Base-by-base conservation (phyloP, 2,113 vertebrate species). In the Thunnus thynnus region DNA sequence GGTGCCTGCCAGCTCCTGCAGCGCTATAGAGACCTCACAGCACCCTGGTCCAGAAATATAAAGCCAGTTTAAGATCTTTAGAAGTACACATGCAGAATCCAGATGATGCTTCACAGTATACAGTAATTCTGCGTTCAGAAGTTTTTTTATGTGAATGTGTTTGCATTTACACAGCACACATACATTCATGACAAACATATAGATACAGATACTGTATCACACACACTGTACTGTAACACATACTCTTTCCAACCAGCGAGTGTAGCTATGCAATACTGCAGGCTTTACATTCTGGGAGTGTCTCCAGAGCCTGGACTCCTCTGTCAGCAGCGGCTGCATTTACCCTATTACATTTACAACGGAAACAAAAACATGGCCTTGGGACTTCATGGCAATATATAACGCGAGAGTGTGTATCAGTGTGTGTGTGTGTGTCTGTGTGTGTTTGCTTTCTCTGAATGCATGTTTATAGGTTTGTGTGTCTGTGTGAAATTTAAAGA, bases 361-460 rank as follows among this genome's bases (percentile, higher is more conserved):
- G 78, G 88, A 91, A 92, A 93, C 87, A 91, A 91, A 89, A 90
- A 88, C 85, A 92, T 87, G 82, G 83, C 92, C 90, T 88, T 89
- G 87, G 87, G 92, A 92, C 84, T 86, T 86, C 60, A 60, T 27
- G 63, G 77, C 56, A 84, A 78, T 70, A 83, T 85, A 83, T 88
- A 90, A 85, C 17, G 7, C 76, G 50, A 58, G 46, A 77, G 86
- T 69, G 69, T 72, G 76, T 76, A 48, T 79, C 13, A 22, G n/a
- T 54, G 77, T 79, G 41, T 85, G 70, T 71, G 54, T 83, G 54
- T 72, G 71, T 81, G 47, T 50, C 36, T 77, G 58, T 76, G 54
- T 47, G 46, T 76, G 62, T 75, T 32, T 81, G 48, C 47, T 30
- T 55, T 69, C 32, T 75, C 22, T 76, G 57, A 60, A 48, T 86